Conservation (phyloP, 2,113 vertebrate genomes). For the Columba livia region DNA sequence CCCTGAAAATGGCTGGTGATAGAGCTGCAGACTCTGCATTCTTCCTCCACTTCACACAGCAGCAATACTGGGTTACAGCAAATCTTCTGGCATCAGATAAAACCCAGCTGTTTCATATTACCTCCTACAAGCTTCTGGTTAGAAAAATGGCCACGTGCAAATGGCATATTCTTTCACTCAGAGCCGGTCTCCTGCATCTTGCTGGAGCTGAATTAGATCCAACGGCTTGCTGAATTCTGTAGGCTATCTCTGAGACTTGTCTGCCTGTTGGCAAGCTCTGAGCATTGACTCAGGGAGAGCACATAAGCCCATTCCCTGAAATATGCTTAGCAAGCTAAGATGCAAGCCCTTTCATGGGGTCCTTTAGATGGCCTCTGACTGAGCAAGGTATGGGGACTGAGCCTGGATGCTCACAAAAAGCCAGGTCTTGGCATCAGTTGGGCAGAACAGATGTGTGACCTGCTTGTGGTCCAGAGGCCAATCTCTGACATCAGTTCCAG, state of each 20-base stretch:
- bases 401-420: not conserved
- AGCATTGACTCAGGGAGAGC: not conserved
- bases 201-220: slow-evolving; percentile 18
- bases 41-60: not conserved
- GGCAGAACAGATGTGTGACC: not conserved
- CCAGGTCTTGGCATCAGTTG: not conserved
- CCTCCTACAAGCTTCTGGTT: not conserved
- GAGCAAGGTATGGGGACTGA: accelerated
- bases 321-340: not conserved
- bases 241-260: not conserved
- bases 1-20: not conserved
- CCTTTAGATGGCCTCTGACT: not conserved
- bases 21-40: not conserved
- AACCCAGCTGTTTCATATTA: slow-evolving; percentile 1
- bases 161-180: not conserved
- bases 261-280: not conserved
- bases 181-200: not conserved
- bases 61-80: not conserved
- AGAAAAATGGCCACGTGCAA: not conserved
- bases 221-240: slow-evolving; percentile 31
- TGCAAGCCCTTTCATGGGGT: not conserved
- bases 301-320: not conserved
- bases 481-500: not conserved
- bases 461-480: not conserved
- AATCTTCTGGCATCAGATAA: slow-evolving; percentile 8